phyloP scores from a whole-genome alignment of 1,140 invertebrate genomes.

The Ceratina australensis region DNA sequence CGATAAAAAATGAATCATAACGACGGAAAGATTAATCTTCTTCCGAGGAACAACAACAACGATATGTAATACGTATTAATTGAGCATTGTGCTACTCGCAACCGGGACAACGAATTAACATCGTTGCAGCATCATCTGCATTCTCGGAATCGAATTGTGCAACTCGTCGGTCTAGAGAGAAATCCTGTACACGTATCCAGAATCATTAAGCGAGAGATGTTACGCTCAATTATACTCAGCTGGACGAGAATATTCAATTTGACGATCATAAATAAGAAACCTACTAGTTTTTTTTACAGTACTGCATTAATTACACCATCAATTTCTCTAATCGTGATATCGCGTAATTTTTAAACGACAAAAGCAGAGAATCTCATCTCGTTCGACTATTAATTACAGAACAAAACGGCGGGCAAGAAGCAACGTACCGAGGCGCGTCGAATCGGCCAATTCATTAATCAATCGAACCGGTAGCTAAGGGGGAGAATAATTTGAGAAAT shows the following conservation, averaged over 20 bases:
- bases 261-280: neutral
- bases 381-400: neutral
- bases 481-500: neutral
- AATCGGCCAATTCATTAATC: neutral
- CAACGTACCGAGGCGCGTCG: neutral
- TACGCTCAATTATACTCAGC: neutral
- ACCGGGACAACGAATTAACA: neutral
- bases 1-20: constrained; percentile 14
- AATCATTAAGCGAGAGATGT: neutral
- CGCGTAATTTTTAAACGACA: neutral
- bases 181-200: constrained; percentile 22
- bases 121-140: constrained; percentile 17
- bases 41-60: neutral
- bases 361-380: neutral
- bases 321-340: neutral
- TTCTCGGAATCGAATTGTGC: constrained; percentile 42
- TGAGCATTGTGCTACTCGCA: neutral
- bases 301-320: neutral
- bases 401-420: neutral
- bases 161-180: constrained; percentile 18
- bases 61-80: neutral
- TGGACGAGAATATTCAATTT: neutral
- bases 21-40: neutral
- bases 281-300: neutral
- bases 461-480: neutral